phyloP scores from a whole-genome alignment of 1,140 invertebrate species.

The Papilio aristodemus region DNA sequence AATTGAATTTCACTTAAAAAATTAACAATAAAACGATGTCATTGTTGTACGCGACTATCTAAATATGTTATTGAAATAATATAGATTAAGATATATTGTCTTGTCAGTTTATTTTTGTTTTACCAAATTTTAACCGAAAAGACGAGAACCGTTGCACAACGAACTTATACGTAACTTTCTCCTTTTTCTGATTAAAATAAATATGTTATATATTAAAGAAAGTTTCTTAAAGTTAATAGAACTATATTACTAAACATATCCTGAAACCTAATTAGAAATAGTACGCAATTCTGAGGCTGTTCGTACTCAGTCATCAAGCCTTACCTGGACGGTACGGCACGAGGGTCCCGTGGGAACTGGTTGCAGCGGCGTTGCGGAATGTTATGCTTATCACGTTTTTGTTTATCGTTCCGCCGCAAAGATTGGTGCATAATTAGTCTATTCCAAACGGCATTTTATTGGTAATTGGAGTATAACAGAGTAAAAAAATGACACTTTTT shows the following conservation, averaged over 20 bases:
- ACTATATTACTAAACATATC: not conserved
- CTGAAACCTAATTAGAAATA: too few species aligned
- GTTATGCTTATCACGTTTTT: slow-evolving; percentile 33
- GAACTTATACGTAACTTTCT: too few species aligned
- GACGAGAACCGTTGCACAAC: too few species aligned
- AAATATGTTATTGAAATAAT: too few species aligned
- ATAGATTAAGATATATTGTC: too few species aligned
- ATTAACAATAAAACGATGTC: too few species aligned
- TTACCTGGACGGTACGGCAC: not conserved
- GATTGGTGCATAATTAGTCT: slow-evolving; percentile 35
- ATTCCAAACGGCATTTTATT: slow-evolving; percentile 34
- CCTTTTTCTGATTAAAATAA: too few species aligned
- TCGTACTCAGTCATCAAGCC: not conserved
- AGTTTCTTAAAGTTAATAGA: not conserved
- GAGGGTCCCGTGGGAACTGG: slow-evolving; percentile 23
- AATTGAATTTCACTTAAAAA: not conserved
- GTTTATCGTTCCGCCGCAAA: slow-evolving; percentile 33
- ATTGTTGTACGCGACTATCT: too few species aligned
- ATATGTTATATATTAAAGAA: not conserved
- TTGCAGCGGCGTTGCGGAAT: slow-evolving; percentile 9
- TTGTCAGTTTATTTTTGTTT: too few species aligned
- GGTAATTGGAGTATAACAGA: slow-evolving; percentile 35
- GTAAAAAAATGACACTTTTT: slow-evolving; percentile 27
- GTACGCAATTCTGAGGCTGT: not conserved
- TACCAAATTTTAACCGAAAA: too few species aligned